These are phyloP conservation scores for Hanleya hanleyi DNA, from an alignment of 2,888 invertebrate genomes.

Conservation along the genomic window DNA sequence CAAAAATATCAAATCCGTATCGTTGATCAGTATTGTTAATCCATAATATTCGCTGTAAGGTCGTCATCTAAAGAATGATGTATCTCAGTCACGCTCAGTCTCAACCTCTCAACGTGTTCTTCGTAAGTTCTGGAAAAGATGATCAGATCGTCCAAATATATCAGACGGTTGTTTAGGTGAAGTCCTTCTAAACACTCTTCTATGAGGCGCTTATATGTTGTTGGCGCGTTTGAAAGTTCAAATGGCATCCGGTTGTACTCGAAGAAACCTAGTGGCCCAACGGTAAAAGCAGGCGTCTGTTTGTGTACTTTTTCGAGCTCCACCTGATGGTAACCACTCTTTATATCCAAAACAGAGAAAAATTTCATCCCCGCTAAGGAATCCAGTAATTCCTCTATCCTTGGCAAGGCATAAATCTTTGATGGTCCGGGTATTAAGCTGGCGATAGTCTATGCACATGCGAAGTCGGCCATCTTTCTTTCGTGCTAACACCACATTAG, in stretches of 20 bases:
- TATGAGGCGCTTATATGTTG: not conserved
- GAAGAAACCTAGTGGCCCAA: not conserved
- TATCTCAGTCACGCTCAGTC: too few relatives aligned
- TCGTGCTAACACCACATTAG: constrained; percentile 6
- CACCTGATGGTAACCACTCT: constrained; percentile 10
- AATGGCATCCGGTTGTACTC: not conserved
- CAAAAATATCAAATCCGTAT: too few relatives aligned
- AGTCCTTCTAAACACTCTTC: not conserved
- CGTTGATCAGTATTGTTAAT: too few relatives aligned
- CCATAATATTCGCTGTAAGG: too few relatives aligned
- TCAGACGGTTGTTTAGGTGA: not conserved
- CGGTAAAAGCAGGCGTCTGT: not conserved
- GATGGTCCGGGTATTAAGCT: constrained; percentile 3
- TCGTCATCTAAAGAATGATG: too few relatives aligned
- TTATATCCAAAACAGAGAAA: constrained; percentile 1
- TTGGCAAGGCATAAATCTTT: constrained; percentile 10
- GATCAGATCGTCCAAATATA: not conserved
- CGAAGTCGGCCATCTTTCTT: constrained; percentile 14
- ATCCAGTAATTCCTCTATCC: constrained; percentile 11
- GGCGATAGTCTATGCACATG: constrained; percentile 10
- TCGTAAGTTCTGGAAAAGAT: not conserved
- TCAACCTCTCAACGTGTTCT: not conserved
- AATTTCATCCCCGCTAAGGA: constrained; percentile 1
- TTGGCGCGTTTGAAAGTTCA: not conserved
- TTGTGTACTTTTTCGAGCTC: not conserved